Percentiles rank a stretch among this genome's conserved stretches.
Evolutionary conservation across 2,113 vertebrate genomes (phyloP).

Genomic region (Sinocyclocheilus anshuiensis): DNA sequence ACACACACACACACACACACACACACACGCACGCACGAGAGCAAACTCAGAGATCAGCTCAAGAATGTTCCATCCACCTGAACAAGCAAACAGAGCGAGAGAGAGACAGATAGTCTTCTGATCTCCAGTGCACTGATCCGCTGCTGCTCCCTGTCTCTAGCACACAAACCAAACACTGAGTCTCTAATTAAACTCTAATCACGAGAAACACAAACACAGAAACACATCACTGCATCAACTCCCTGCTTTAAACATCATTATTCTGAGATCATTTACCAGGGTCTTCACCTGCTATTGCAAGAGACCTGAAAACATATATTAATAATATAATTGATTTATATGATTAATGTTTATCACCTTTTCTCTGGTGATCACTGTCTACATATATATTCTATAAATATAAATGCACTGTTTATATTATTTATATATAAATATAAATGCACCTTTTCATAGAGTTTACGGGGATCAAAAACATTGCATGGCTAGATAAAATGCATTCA

Average conservation of each 20-base stretch:
- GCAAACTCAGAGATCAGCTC: too few species aligned
- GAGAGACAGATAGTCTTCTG: constrained; percentile 39
- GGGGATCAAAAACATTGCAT: too few species aligned
- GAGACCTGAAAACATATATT: background rate
- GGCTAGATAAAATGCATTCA: too few species aligned
- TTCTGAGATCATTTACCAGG: background rate
- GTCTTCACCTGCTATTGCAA: background rate
- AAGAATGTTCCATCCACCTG: constrained; percentile 68
- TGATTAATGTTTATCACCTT: background rate
- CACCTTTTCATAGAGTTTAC: too few species aligned
- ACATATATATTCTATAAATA: too few species aligned
- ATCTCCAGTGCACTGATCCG: background rate
- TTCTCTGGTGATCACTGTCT: background rate
- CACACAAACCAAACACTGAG: background rate
- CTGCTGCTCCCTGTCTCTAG: background rate
- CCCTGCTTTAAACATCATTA: background rate
- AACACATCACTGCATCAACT: constrained; percentile 2
- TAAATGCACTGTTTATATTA: too few species aligned
- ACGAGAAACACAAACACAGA: background rate
- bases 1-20: background rate
- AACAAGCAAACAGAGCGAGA: constrained; percentile 63
- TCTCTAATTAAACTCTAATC: background rate
- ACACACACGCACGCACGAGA: too few species aligned
- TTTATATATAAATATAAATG: too few species aligned
- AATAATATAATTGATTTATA: background rate